These are phyloP conservation scores for Taurulus bubalis DNA, from an alignment of 2,113 vertebrate species.

Conservation along the genomic window DNA sequence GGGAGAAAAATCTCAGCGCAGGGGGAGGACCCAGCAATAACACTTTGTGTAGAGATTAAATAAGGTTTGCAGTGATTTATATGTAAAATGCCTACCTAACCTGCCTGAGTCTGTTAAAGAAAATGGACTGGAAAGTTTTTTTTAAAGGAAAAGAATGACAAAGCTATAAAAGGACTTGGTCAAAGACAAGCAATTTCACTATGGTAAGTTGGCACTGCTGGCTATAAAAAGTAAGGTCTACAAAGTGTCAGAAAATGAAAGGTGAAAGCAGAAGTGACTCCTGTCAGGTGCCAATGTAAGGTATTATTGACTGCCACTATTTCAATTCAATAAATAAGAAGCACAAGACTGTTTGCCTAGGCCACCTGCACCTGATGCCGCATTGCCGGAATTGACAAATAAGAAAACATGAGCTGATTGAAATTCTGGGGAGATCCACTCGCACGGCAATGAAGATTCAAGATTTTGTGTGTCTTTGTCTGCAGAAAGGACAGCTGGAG, in stretches of 20 bases:
- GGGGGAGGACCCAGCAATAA: constrained; percentile 38
- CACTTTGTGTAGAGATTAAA: constrained; percentile 64
- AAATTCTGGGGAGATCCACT: constrained; percentile 42
- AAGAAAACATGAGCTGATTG: constrained; percentile 39
- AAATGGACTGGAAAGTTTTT: constrained; percentile 1
- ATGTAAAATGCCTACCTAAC: constrained; percentile 39
- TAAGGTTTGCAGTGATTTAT: constrained; percentile 58
- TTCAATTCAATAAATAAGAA: constrained; percentile 20
- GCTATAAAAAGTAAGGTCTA: constrained; percentile 3
- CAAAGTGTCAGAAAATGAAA: constrained; percentile 17
- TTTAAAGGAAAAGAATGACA: neutral
- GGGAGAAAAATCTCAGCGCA: constrained; percentile 52
- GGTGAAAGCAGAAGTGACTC: constrained; percentile 5
- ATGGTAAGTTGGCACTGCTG: neutral
- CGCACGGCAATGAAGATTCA: constrained; percentile 47
- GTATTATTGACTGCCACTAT: constrained; percentile 26
- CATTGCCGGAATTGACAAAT: constrained; percentile 31
- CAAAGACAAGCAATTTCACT: constrained; percentile 24
- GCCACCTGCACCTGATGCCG: constrained; percentile 7
- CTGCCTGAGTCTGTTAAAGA: constrained; percentile 28
- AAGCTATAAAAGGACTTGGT: constrained; percentile 15
- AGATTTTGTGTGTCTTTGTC: constrained; percentile 59
- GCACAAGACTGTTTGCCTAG: constrained; percentile 21
- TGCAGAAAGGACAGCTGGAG: constrained; percentile 56
- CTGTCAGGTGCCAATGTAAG: constrained; percentile 11